Percentiles rank a stretch among this genome's conserved stretches.
Evolutionary conservation across 53 echinoderm and acorn worm species (phyloP).

Genomic region (Astropecten irregularis): DNA sequence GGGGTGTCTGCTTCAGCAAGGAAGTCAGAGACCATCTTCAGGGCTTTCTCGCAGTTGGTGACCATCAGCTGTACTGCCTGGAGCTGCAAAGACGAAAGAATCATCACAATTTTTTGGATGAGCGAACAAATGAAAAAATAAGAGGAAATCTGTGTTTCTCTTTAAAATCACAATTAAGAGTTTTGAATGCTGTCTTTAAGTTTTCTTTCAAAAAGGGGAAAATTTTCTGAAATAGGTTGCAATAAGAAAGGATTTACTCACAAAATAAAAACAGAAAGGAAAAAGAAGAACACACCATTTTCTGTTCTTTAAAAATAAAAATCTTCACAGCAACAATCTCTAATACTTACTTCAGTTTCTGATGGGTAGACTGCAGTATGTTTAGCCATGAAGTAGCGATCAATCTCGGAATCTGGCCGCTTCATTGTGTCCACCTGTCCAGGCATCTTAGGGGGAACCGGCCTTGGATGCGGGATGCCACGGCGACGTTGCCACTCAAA

Average conservation of each 20-base stretch:
- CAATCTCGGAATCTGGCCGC: slow-evolving; percentile 92
- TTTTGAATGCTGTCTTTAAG: too few relatives aligned
- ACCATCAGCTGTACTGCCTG: slow-evolving; percentile 93
- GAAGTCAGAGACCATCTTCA: slow-evolving; percentile 95
- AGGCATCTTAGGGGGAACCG: slow-evolving; percentile 84
- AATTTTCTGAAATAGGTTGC: too few relatives aligned
- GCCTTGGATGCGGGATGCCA: slow-evolving; percentile 85
- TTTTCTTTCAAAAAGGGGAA: too few relatives aligned
- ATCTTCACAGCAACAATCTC: too few relatives aligned
- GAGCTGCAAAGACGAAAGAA: slow-evolving; percentile 51
- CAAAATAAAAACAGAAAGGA: too few relatives aligned
- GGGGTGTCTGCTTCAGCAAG: slow-evolving; percentile 93
- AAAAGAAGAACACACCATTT: too few relatives aligned
- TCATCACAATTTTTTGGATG: neutral
- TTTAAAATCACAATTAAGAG: neutral
- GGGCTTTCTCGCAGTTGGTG: slow-evolving; percentile 87
- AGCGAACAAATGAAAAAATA: too few relatives aligned
- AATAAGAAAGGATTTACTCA: too few relatives aligned
- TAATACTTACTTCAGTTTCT: slow-evolving; percentile 84
- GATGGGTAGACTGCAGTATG: slow-evolving; percentile 90
- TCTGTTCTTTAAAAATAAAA: too few relatives aligned
- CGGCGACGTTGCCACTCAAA: slow-evolving; percentile 97
- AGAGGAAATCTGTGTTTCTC: too few relatives aligned
- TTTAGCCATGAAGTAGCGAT: slow-evolving; percentile 95
- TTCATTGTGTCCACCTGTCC: slow-evolving; percentile 73